Percentiles rank a stretch among this genome's conserved stretches.
Conservation (phyloP, 2,113 vertebrate genomes). For the Albula goreensis region DNA sequence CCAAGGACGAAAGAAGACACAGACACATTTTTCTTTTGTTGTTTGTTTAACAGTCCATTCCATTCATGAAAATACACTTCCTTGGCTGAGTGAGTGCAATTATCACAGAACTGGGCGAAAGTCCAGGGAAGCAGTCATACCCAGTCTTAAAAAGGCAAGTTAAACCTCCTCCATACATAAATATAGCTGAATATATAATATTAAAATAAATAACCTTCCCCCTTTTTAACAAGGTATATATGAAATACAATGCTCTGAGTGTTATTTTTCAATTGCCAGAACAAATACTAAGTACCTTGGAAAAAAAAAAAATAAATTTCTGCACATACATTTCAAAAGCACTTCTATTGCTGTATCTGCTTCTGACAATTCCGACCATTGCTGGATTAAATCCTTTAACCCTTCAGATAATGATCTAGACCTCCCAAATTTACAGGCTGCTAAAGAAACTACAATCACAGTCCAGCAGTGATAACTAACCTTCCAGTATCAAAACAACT, state of each 20-base stretch:
- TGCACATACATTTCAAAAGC: conserved; percentile 3
- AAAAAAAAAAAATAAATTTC: not conserved
- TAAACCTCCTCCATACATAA: conserved; percentile 25
- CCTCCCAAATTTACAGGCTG: not conserved
- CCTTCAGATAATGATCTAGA: not conserved
- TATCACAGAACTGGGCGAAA: conserved; percentile 17
- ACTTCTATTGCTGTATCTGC: not conserved
- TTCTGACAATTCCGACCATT: not conserved
- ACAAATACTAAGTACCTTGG: conserved; percentile 19
- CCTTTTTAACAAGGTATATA: conserved; percentile 16
- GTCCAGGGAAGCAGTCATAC: not conserved
- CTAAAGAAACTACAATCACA: not conserved
- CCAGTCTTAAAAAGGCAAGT: conserved; percentile 28
- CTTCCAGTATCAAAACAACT: not conserved
- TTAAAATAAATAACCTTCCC: conserved; percentile 29
- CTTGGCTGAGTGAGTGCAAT: conserved; percentile 30
- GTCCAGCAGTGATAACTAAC: conserved; percentile 10
- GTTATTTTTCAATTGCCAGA: conserved; percentile 16
- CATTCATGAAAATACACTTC: conserved; percentile 30
- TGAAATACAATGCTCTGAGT: conserved; percentile 7
- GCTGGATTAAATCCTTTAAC: not conserved
- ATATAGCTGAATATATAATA: conserved; percentile 21
- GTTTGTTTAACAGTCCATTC: conserved; percentile 34
- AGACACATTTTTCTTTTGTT: conserved; percentile 14
- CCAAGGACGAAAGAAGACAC: not conserved